Evolutionary conservation across 2,113 vertebrate species (phyloP).

Genomic region (Grantiella picta): DNA sequence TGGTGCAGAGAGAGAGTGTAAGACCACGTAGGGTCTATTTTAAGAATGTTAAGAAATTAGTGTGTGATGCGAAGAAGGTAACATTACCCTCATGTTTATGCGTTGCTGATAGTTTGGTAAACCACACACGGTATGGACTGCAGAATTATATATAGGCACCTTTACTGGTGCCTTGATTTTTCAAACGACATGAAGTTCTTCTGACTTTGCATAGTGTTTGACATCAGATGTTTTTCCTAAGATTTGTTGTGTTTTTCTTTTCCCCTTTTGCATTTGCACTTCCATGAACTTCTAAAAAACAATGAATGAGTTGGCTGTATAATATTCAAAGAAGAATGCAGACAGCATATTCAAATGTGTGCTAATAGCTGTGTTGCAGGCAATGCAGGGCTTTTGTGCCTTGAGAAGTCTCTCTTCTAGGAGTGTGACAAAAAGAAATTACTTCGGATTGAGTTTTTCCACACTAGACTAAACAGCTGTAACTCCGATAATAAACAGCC

Average conservation of each 20-base stretch:
- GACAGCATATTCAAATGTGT: neutral
- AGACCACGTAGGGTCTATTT: neutral
- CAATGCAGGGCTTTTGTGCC: neutral
- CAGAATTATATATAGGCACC: neutral
- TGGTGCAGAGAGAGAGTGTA: neutral
- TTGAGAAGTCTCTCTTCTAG: neutral
- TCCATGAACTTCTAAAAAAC: neutral
- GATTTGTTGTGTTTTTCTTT: fast-evolving
- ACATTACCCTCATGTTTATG: neutral
- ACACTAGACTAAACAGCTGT: neutral
- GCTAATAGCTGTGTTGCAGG: neutral
- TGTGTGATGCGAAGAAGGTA: neutral
- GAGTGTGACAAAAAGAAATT: neutral
- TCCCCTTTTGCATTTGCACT: neutral
- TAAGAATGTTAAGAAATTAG: neutral
- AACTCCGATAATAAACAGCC: neutral
- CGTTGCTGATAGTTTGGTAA: neutral
- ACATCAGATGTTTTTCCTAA: fast-evolving
- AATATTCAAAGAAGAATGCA: neutral
- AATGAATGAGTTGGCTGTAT: neutral
- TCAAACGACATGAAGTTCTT: neutral
- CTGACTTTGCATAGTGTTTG: neutral
- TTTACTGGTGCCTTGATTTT: neutral
- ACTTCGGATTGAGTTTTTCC: neutral
- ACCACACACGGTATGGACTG: neutral